Conservation (phyloP, 2,797 vertebrate genomes). For the Phataginus tricuspis region DNA sequence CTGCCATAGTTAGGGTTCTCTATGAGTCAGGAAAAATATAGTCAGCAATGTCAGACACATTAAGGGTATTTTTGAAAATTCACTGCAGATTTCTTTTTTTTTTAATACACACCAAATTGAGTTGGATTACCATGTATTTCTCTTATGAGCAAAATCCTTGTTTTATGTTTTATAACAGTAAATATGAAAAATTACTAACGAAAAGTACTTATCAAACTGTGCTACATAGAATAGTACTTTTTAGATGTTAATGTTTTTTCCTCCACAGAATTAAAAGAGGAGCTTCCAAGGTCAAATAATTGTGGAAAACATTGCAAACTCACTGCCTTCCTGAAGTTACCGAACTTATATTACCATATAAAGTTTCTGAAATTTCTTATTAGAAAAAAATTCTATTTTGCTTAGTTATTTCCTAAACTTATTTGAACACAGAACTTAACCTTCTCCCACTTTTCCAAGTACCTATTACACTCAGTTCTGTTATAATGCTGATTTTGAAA, state of each 20-base stretch:
- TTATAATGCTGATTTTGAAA: not conserved
- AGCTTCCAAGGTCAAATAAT: not conserved
- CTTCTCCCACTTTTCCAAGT: not conserved
- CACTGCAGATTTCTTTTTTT: slow-evolving; percentile 24
- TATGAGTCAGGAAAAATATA: slow-evolving; percentile 15
- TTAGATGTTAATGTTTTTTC: not conserved
- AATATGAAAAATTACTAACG: not conserved
- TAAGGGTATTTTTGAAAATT: slow-evolving; percentile 44
- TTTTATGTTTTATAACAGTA: not conserved
- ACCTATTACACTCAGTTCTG: not conserved
- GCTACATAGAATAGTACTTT: not conserved
- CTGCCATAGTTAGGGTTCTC: not conserved
- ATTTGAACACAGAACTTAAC: not conserved
- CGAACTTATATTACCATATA: not conserved
- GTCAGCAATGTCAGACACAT: not conserved
- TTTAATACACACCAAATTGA: not conserved
- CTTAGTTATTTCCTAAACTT: not conserved
- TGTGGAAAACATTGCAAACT: not conserved
- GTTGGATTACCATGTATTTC: slow-evolving; percentile 15
- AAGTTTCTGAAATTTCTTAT: not conserved
- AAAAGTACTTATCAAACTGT: slow-evolving; percentile 20
- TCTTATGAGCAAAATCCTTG: not conserved
- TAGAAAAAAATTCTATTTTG: not conserved
- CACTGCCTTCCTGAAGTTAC: not conserved
- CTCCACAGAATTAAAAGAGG: not conserved